Evolutionary conservation across 1,140 invertebrate species (phyloP).

Genomic region (Mizuhopecten yessoensis): DNA sequence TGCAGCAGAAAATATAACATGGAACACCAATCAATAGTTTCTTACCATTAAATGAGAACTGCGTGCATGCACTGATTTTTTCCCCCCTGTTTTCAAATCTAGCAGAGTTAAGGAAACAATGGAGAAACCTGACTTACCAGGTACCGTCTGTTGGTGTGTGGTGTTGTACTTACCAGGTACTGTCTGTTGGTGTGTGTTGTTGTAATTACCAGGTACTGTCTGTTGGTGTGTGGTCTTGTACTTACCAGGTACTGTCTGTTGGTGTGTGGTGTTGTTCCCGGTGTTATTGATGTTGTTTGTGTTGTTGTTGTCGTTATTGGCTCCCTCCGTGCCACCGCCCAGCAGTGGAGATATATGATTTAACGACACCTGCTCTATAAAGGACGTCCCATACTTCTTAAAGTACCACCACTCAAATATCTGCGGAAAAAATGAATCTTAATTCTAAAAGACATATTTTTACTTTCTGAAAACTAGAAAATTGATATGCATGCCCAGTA

Average conservation of each 20-base stretch:
- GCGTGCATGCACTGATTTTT: no score
- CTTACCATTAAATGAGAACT: no score
- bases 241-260: constrained; percentile 68
- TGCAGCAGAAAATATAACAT: no score
- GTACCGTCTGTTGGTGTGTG: constrained; percentile 64
- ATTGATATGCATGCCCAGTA: no score
- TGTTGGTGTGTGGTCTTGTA: background rate
- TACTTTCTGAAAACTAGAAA: no score
- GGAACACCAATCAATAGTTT: no score
- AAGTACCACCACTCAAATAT: constrained; percentile 99
- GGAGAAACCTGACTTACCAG: constrained; percentile 56
- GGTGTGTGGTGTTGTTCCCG: constrained; percentile 71
- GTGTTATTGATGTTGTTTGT: constrained; percentile 66
- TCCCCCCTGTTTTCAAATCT: no score
- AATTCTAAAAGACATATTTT: no score
- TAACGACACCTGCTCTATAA: constrained; percentile 98
- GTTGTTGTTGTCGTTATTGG: constrained; percentile 63
- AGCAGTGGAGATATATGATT: constrained; percentile 97
- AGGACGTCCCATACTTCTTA: constrained; percentile 98
- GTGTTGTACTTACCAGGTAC: no score
- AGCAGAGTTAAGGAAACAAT: no score
- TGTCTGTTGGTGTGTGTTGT: constrained; percentile 65
- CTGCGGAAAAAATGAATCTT: constrained; percentile 80
- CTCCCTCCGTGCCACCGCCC: constrained; percentile 88
- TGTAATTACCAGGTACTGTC: no score